These are phyloP conservation scores for Dromaius novaehollandiae DNA, from an alignment of 2,113 vertebrate genomes.

Conservation along the genomic window DNA sequence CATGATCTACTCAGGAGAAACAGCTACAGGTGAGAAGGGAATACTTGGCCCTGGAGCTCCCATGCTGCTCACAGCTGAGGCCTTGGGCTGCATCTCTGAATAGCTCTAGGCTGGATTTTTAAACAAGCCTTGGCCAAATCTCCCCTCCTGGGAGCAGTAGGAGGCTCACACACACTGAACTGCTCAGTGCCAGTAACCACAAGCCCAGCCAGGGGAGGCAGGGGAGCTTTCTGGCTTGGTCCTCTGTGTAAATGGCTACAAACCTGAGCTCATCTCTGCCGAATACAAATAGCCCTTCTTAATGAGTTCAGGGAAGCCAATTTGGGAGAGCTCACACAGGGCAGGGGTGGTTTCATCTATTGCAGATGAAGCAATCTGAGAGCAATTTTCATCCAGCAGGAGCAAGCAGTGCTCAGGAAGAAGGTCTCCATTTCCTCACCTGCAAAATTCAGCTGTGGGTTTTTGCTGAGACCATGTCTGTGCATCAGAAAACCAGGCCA, in stretches of 20 bases:
- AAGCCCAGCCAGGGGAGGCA: not conserved
- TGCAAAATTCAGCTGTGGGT: not conserved
- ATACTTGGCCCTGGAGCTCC: not conserved
- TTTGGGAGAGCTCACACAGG: not conserved
- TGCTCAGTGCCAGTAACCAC: not conserved
- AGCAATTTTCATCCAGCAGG: not conserved
- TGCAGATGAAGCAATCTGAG: not conserved
- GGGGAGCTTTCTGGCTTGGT: not conserved
- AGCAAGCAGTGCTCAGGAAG: not conserved
- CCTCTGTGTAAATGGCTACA: not conserved
- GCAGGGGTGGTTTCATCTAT: not conserved
- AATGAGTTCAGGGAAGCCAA: not conserved
- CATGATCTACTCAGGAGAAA: rapidly evolving
- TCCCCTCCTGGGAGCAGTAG: not conserved
- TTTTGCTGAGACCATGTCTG: not conserved
- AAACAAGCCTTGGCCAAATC: not conserved
- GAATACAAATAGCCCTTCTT: not conserved
- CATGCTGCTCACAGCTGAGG: not conserved
- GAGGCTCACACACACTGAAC: rapidly evolving
- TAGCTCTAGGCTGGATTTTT: not conserved
- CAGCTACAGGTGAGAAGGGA: not conserved
- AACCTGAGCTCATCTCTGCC: not conserved
- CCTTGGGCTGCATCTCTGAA: not conserved
- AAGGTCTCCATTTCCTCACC: not conserved
- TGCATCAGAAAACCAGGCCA: not conserved